Base-by-base conservation (phyloP, 2,888 invertebrate genomes). In the Julus scanicus region DNA sequence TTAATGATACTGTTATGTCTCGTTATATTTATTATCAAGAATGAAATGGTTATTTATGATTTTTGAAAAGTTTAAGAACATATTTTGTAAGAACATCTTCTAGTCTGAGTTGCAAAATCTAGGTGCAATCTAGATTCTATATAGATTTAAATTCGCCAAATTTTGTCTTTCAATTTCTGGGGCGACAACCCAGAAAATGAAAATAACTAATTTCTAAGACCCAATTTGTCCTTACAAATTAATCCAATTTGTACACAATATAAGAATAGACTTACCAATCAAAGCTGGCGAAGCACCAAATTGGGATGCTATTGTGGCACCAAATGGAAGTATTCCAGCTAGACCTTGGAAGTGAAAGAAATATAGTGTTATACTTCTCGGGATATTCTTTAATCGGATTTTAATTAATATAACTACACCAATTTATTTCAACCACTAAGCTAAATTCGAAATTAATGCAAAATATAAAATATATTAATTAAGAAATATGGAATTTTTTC, bases 311-410 rank as follows among this genome's bases (percentile, higher is more conserved):
- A 89, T 87, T 17, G 87, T 86, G 17, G 86, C 88, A 2, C 87
- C 1, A 63, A 90, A 88, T 53, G 90, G 90, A 53, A 90, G 13
- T 40, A 86, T 20, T 83, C 88, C 88, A 49, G 86, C 88, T n/a
- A 87, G 15, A 29, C 53, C 88, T 88, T n/a, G n/a, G 9, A 63
- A 39, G 37, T 0, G 8, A 5, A 44, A 44, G 44, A 44, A 44
- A 44, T 44, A 39, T 2, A 80, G 15, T 29, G 29, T 0, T 8
- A 9, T 71, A 29, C 2, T 71, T 13, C 53, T 15, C n/a, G 6
- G 63, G 3, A 63, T 63, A 6, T n/a, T n/a, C 17, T 63, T 5
- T 17, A 63, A n/a, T 17, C n/a, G 44, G 44, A 44, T 71, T 11
- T 29, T 2, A 71, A 9, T 29, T 2, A 71, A 9, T 71, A 29